Evolutionary conservation across 1,140 invertebrate species (phyloP), one percentile per base, ranked within the genome.

Genomic region (Papilio helenus): DNA sequence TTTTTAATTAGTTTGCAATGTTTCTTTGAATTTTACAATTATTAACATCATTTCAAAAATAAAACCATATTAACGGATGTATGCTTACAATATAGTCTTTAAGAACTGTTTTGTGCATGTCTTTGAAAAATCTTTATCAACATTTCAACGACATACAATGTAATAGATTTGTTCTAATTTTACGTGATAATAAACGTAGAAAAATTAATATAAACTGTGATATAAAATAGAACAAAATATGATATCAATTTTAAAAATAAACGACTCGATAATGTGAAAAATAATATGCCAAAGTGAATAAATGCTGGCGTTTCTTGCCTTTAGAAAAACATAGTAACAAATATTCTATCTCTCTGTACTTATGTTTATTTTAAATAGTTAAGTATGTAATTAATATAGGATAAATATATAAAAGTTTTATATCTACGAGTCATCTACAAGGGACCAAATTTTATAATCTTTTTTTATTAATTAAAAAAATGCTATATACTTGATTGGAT

Each of bases 341-440:
- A 55, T n/a, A 55, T 55, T 55, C 51, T 61, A 61, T 61, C 23
- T 61, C 58, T 61, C 20, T 61, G 58, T 61, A 26, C n/a, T 26
- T 58, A 58, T 61, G 58, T 61, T 23, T 61, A 61, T 61, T 61
- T 26, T 61, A 61, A 61, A n/a, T n/a, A n/a, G n/a, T 26, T 61
- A 26, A 61, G 9, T 61, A 12, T 12, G 3, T 23, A 61, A 26
- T 26, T 14, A 26, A 14, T 14, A 2, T 26, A 26, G 23, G 3
- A 26, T 61, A 14, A 61, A 61, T 61, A 61, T 26, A 16, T 29
- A 8, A 34, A 34, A 34, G 34, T 39, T 39, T 39, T 39, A 39
- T 20, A 20, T 23, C n/a, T 58, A 58, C 9, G 7, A 9, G 9
- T 58, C 55, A 58, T 10, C 18, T 58, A 58, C 55, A 9, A 9